A percentile compares a stretch with the other conserved stretches of the same genome.
phyloP scores from a whole-genome alignment of 2,888 invertebrate species.

The Caenorhabditis sulstoni region DNA sequence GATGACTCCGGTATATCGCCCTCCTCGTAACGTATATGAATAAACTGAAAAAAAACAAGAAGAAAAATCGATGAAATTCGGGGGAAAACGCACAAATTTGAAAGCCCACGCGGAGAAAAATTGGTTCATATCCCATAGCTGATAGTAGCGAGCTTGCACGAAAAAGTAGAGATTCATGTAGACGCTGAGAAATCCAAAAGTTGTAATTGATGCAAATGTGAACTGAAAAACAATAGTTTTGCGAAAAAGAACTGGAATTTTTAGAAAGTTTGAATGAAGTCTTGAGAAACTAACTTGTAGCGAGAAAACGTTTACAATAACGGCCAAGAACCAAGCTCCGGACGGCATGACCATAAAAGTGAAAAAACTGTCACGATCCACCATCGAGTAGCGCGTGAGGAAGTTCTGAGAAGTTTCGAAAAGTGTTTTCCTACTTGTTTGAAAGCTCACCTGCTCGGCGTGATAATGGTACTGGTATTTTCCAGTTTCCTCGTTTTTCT shows the following conservation, averaged over 20 bases:
- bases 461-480: slow-evolving; percentile 15
- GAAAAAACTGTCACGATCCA: slow-evolving; percentile 35
- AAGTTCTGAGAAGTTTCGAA: slow-evolving; percentile 15
- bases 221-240: slow-evolving; percentile 12
- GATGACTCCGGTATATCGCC: neutral
- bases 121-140: slow-evolving; percentile 16
- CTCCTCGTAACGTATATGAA: slow-evolving; percentile 3
- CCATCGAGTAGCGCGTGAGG: slow-evolving; percentile 12
- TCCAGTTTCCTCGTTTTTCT: slow-evolving; percentile 13
- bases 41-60: slow-evolving; percentile 6
- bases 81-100: slow-evolving; percentile 14
- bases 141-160: slow-evolving; percentile 22
- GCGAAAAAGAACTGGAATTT: too few species aligned
- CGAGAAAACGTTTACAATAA: too few species aligned
- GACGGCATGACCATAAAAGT: slow-evolving; percentile 11
- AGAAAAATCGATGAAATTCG: too few species aligned
- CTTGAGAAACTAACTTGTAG: too few species aligned
- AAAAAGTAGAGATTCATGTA: slow-evolving; percentile 29
- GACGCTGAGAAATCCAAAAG: slow-evolving; percentile 5
- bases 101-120: slow-evolving; percentile 13
- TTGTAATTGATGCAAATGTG: neutral
- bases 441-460: slow-evolving; percentile 18
- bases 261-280: too few species aligned
- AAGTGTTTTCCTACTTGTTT: neutral
- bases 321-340: neutral